These are phyloP conservation scores for Bombus consobrinus DNA, from an alignment of 1,140 invertebrate species.

Conservation along the genomic window DNA sequence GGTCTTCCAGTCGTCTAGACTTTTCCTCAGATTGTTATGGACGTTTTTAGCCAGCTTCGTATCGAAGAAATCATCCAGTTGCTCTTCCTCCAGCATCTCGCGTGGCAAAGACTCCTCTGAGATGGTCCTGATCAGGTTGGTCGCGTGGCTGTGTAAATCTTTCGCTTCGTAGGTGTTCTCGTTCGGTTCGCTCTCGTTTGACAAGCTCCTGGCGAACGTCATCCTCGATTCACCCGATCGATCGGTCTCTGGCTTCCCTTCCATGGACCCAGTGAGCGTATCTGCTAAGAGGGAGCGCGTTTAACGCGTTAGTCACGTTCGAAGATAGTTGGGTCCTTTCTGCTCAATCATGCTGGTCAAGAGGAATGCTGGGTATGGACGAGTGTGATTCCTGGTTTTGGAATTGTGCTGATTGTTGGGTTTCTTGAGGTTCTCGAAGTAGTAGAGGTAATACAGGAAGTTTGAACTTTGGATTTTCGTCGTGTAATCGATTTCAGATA, in stretches of 20 bases:
- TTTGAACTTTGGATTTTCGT: not conserved
- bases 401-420: not conserved
- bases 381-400: not conserved
- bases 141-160: constrained; percentile 62
- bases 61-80: constrained; percentile 69
- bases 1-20: constrained; percentile 36
- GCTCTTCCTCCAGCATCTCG: constrained; percentile 75
- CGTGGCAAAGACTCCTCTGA: constrained; percentile 80
- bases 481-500: too few relatives aligned
- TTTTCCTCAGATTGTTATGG: constrained; percentile 55
- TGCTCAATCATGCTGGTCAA: not conserved
- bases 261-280: constrained; percentile 50
- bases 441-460: too few relatives aligned
- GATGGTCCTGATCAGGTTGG: constrained; percentile 72
- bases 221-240: constrained; percentile 51
- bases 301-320: constrained; percentile 60
- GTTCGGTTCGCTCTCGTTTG: constrained; percentile 75
- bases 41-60: constrained; percentile 62
- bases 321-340: constrained; percentile 53
- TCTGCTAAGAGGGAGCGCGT: constrained; percentile 57
- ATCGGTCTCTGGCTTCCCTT: constrained; percentile 18
- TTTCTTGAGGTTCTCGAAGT: not conserved
- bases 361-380: not conserved
- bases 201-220: constrained; percentile 66
- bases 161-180: constrained; percentile 73